Percentiles rank a stretch among this genome's conserved stretches.
Evolutionary conservation across 2,113 vertebrate species (phyloP).

Genomic region (Thoracochromis brauschi): DNA sequence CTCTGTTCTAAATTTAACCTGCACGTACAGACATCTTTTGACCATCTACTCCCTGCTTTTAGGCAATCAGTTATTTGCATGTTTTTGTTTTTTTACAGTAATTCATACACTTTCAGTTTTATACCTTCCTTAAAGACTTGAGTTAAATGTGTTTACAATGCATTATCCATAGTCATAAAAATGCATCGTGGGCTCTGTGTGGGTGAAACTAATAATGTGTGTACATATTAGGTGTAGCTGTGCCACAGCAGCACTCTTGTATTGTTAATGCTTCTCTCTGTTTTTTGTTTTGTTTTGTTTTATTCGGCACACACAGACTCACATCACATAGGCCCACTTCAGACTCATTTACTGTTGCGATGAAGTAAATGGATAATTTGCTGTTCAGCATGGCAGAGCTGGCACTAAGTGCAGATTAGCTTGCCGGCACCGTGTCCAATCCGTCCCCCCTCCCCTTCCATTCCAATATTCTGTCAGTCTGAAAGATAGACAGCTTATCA

Average conservation of each 20-base stretch:
- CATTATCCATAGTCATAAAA: neutral
- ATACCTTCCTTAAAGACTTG: neutral
- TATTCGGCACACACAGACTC: neutral
- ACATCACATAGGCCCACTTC: slow-evolving; percentile 9
- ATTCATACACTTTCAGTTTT: neutral
- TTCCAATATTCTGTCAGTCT: slow-evolving; percentile 19
- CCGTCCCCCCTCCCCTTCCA: neutral
- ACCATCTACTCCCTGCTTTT: neutral
- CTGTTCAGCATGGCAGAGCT: slow-evolving; percentile 52
- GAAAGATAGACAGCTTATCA: slow-evolving; percentile 57
- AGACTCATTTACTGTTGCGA: slow-evolving; percentile 40
- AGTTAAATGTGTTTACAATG: neutral
- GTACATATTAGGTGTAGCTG: neutral
- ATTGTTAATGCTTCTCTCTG: neutral
- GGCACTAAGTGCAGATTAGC: slow-evolving; percentile 52
- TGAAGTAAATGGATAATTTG: slow-evolving; percentile 62
- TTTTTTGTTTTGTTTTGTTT: neutral
- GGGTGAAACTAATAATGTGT: neutral
- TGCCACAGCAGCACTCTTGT: neutral
- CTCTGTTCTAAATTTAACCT: neutral
- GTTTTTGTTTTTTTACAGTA: neutral
- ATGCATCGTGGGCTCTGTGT: neutral
- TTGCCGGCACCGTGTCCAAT: slow-evolving; percentile 42
- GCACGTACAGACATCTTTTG: neutral
- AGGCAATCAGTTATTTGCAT: neutral